A percentile compares a stretch with the other conserved stretches of the same genome.
phyloP scores from a whole-genome alignment of 2,797 vertebrate genomes.

The Tadarida brasiliensis region DNA sequence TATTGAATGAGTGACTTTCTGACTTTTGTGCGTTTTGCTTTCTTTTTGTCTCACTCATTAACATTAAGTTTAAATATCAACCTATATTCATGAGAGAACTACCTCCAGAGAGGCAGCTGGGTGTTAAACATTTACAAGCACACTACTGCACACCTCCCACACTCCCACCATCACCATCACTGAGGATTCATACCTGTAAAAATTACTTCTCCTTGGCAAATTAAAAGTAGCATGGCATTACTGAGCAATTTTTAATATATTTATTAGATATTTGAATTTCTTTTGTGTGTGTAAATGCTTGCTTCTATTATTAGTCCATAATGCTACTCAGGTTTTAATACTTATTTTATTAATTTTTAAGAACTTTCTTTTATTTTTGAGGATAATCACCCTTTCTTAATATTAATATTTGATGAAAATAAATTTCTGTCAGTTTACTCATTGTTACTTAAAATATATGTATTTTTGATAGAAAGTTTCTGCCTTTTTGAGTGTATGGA shows the following conservation, averaged over 20 bases:
- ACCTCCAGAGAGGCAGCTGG: neutral
- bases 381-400: neutral
- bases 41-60: neutral
- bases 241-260: neutral
- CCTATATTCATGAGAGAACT: neutral
- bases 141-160: neutral
- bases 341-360: slow-evolving; percentile 21
- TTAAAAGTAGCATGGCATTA: neutral
- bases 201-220: neutral
- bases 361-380: neutral
- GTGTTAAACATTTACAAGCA: neutral
- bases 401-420: slow-evolving; percentile 25
- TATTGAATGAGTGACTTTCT: neutral
- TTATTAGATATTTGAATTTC: neutral
- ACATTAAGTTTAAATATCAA: neutral
- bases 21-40: neutral
- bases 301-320: neutral
- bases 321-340: neutral
- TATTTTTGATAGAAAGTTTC: neutral
- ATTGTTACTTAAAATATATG: neutral
- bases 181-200: neutral
- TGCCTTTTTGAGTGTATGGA: neutral
- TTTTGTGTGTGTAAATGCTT: neutral
- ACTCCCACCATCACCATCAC: neutral
- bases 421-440: neutral